Conservation (phyloP, 2,888 invertebrate species). For the Brenthis daphne region DNA sequence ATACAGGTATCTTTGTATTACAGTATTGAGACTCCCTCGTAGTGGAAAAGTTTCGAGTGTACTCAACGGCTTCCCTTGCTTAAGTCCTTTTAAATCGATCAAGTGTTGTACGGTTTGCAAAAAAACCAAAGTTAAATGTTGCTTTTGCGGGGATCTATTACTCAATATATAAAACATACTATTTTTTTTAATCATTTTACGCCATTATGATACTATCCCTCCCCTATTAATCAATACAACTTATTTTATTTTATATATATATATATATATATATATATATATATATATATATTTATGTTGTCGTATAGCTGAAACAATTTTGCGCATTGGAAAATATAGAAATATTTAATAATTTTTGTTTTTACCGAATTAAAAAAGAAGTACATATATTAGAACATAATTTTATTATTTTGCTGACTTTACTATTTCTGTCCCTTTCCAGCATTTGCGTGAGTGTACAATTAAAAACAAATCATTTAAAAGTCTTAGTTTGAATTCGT, state of each 20-base stretch:
- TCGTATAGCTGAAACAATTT: too few species aligned
- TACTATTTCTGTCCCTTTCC: conserved; percentile 8
- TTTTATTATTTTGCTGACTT: conserved; percentile 5
- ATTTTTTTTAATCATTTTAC: too few species aligned
- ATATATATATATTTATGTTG: neutral
- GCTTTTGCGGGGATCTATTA: neutral
- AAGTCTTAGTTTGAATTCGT: conserved; percentile 27
- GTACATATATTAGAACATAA: neutral
- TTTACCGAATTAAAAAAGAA: neutral
- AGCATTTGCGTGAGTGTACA: conserved; percentile 27
- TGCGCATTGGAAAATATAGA: too few species aligned
- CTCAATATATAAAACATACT: too few species aligned
- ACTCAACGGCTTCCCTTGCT: conserved; percentile 32
- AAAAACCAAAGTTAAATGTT: neutral
- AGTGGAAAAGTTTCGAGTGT: conserved; percentile 29
- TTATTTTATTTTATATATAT: neutral
- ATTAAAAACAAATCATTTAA: conserved; percentile 34
- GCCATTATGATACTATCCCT: too few species aligned
- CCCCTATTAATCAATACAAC: too few species aligned
- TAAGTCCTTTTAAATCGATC: conserved; percentile 32
- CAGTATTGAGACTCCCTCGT: conserved; percentile 20
- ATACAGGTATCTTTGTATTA: conserved; percentile 19
- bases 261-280: too few species aligned
- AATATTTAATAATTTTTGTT: neutral
- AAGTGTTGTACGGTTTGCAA: conserved; percentile 24